Conservation (phyloP, 2,113 vertebrate genomes). For the Asarcornis scutulata region DNA sequence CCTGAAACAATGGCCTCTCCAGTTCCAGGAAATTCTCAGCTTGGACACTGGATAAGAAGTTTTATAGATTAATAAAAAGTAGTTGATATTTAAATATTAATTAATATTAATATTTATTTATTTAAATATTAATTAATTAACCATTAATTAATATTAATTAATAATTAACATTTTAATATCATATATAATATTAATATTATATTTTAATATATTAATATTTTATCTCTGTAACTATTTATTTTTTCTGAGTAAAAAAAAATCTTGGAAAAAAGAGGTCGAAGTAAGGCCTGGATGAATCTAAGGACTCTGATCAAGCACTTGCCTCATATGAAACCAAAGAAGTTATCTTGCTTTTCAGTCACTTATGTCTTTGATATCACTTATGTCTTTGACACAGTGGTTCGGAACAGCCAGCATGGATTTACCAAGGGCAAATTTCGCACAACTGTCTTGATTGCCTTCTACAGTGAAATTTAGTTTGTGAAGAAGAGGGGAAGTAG, state of each 20-base stretch:
- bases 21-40: too few species aligned
- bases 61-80: neutral
- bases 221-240: neutral
- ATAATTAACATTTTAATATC: too few species aligned
- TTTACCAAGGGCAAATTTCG: neutral
- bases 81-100: neutral
- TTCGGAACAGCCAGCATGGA: neutral
- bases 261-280: neutral
- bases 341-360: neutral
- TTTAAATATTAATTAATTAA: too few species aligned
- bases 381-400: neutral
- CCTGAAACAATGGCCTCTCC: neutral
- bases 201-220: too few species aligned
- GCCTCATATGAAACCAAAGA: neutral
- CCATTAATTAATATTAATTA: too few species aligned
- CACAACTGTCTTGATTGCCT: neutral
- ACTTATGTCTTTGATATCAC: neutral
- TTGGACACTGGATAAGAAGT: neutral
- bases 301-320: neutral
- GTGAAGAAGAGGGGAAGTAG: neutral
- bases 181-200: too few species aligned
- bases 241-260: neutral
- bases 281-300: neutral
- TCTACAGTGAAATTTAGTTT: neutral
- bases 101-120: too few species aligned